Percentiles rank a stretch among this genome's conserved stretches.
Evolutionary conservation across 1,140 invertebrate genomes (phyloP).

Genomic region (Holcopasites calliopsidis): DNA sequence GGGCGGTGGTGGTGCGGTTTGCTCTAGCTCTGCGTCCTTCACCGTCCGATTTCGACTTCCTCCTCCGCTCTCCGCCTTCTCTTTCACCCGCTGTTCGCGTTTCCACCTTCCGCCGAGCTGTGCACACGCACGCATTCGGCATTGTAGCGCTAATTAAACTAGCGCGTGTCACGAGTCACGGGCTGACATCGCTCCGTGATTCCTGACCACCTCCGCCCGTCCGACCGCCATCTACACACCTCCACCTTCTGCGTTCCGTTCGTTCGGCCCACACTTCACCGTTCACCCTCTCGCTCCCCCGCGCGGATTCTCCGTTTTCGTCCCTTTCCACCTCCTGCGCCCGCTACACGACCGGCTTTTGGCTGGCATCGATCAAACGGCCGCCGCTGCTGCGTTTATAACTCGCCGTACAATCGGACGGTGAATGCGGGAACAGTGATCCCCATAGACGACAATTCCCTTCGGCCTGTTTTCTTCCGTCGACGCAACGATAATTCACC

Average conservation of each 20-base stretch:
- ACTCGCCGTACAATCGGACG: conserved; percentile 42
- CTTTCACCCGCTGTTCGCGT: conserved; percentile 13
- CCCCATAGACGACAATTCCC: conserved; percentile 25
- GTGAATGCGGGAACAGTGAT: conserved; percentile 12
- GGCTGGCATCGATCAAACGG: conserved; percentile 50
- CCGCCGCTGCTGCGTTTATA: conserved; percentile 43
- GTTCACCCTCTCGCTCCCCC: background rate
- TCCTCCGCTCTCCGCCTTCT: conserved; percentile 6
- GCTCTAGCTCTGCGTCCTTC: conserved; percentile 41
- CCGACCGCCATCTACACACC: conserved; percentile 8
- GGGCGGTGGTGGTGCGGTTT: conserved; percentile 34
- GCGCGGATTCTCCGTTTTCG: background rate
- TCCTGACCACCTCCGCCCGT: conserved; percentile 60
- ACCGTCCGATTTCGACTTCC: conserved; percentile 16
- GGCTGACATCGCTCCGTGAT: conserved; percentile 71
- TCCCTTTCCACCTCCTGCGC: conserved; percentile 1
- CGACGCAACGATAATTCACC: conserved; percentile 44
- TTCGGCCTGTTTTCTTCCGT: conserved; percentile 46
- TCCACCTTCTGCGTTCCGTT: conserved; percentile 30
- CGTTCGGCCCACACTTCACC: background rate
- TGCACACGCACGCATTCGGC: conserved; percentile 64
- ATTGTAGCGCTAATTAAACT: conserved; percentile 77
- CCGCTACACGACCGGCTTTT: conserved; percentile 33
- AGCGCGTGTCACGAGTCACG: conserved; percentile 74
- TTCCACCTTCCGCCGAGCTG: conserved; percentile 56